These are phyloP conservation scores for Drosophila cognata DNA, from an alignment of 2,888 invertebrate species.

Conservation along the genomic window DNA sequence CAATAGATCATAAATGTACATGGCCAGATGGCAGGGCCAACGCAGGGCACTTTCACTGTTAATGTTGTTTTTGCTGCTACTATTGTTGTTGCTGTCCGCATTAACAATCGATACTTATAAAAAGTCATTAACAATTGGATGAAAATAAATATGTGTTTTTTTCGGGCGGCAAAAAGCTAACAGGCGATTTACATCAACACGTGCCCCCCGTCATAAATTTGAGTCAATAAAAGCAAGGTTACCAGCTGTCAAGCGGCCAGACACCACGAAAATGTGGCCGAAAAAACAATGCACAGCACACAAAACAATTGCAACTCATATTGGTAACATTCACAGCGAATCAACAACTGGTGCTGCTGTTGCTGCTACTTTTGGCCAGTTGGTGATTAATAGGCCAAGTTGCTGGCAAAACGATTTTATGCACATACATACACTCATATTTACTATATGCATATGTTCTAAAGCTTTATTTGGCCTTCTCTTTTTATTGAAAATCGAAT, in stretches of 20 bases:
- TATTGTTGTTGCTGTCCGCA: conserved; percentile 15
- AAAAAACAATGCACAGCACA: conserved; percentile 41
- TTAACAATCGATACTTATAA: conserved; percentile 39
- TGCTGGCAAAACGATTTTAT: conserved; percentile 5
- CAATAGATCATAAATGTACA: conserved; percentile 57
- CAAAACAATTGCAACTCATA: conserved; percentile 45
- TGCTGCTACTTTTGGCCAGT: conserved; percentile 19
- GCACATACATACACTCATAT: not conserved
- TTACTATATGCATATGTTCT: not conserved
- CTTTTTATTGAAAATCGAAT: not conserved
- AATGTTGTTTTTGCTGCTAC: not conserved
- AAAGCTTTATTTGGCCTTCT: not conserved
- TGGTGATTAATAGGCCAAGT: conserved; percentile 48
- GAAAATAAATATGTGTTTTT: conserved; percentile 23
- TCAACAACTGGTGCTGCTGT: conserved; percentile 18
- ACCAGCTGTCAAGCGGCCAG: conserved; percentile 53
- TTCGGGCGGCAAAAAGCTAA: conserved; percentile 57
- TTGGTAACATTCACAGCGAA: conserved; percentile 30
- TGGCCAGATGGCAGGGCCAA: conserved; percentile 16
- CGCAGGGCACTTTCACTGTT: conserved; percentile 58
- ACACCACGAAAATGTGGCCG: conserved; percentile 38
- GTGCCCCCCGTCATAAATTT: conserved; percentile 58
- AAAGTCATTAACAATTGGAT: conserved; percentile 52
- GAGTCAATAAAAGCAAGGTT: conserved; percentile 63
- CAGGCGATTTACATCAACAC: conserved; percentile 59